Percentiles rank a stretch among this genome's conserved stretches.
Conservation (phyloP, 2,888 invertebrate genomes). For the Apamea anceps region DNA sequence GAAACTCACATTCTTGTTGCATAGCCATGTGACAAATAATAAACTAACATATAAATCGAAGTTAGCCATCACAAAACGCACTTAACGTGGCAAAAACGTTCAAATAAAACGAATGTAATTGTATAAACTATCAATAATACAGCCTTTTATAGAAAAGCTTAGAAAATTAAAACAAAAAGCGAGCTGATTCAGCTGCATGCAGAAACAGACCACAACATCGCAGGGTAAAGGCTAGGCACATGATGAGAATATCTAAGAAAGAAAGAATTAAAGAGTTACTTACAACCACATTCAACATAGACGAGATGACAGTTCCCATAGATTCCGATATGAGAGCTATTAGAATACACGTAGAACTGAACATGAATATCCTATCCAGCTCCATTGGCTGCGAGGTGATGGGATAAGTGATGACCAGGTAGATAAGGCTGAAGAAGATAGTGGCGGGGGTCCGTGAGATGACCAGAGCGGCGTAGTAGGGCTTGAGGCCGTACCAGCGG, state of each 20-base stretch:
- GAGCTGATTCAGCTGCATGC: neutral
- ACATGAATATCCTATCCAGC: constrained; percentile 91
- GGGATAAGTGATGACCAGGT: constrained; percentile 93
- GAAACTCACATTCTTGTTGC: neutral
- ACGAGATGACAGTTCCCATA: constrained; percentile 93
- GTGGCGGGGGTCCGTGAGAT: constrained; percentile 93
- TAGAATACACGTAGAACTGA: constrained; percentile 92
- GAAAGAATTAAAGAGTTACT: constrained; percentile 78
- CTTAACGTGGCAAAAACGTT: neutral
- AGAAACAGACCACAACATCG: neutral
- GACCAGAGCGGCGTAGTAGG: constrained; percentile 94
- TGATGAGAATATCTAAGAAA: neutral
- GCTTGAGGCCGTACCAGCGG: constrained; percentile 95
- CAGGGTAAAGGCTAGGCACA: neutral
- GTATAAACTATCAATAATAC: neutral
- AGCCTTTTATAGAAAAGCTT: neutral
- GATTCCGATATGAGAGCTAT: constrained; percentile 95
- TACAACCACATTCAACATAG: constrained; percentile 94
- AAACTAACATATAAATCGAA: neutral
- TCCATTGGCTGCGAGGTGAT: constrained; percentile 95
- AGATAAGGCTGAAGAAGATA: constrained; percentile 92
- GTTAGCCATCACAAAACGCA: neutral
- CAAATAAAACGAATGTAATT: neutral
- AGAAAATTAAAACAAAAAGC: neutral
- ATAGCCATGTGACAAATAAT: neutral